These are phyloP conservation scores for Tenthredo livida DNA, from an alignment of 2,888 invertebrate genomes.

Conservation along the genomic window DNA sequence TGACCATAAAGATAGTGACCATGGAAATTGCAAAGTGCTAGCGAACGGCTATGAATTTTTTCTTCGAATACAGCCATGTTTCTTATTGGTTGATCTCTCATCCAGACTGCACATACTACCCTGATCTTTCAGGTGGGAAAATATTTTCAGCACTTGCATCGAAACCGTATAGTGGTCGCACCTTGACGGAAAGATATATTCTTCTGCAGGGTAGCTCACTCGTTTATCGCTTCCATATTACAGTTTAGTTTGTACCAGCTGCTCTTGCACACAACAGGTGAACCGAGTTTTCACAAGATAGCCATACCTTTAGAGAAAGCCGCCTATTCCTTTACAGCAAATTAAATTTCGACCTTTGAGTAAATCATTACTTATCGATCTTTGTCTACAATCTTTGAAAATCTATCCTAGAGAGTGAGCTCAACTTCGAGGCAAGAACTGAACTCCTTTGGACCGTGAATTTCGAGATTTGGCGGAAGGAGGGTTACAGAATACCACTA, in stretches of 20 bases:
- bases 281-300: constrained; percentile 33
- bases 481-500: neutral
- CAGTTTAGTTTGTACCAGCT: constrained; percentile 35
- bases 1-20: constrained; percentile 48
- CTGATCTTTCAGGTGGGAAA: neutral
- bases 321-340: constrained; percentile 19
- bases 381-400: neutral
- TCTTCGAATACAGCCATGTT: neutral
- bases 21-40: constrained; percentile 39
- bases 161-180: constrained; percentile 13
- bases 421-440: neutral
- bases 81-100: constrained; percentile 30
- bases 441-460: neutral
- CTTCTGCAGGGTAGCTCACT: constrained; percentile 9
- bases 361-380: constrained; percentile 33
- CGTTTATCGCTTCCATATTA: constrained; percentile 23
- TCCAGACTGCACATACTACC: neutral
- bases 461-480: neutral
- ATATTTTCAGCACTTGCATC: constrained; percentile 3
- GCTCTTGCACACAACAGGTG: constrained; percentile 42
- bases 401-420: neutral
- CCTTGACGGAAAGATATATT: constrained; percentile 7
- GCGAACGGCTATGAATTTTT: constrained; percentile 10
- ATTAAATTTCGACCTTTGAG: constrained; percentile 16
- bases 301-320: neutral